Evolutionary conservation across 1,140 invertebrate genomes (phyloP).

Genomic region (Galendromus occidentalis): DNA sequence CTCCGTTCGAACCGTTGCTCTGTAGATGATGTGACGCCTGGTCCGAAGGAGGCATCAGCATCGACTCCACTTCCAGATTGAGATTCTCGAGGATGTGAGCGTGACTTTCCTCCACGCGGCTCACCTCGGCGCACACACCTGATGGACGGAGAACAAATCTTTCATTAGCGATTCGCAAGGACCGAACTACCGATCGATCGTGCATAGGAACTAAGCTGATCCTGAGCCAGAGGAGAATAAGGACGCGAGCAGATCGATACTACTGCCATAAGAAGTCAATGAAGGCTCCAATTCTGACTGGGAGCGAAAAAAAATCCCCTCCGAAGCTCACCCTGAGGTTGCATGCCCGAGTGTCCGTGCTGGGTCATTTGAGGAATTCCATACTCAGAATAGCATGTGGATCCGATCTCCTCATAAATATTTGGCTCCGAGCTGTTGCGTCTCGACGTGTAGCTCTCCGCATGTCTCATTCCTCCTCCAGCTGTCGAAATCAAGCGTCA

Average conservation of each 20-base stretch:
- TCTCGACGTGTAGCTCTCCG: conserved; percentile 11
- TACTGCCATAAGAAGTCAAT: too few relatives aligned
- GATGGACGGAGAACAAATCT: conserved; percentile 17
- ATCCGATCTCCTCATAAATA: conserved; percentile 20
- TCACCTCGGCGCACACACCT: conserved; percentile 39
- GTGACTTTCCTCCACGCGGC: conserved; percentile 50
- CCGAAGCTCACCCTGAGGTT: background rate
- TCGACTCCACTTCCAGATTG: conserved; percentile 63
- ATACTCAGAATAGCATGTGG: conserved; percentile 16
- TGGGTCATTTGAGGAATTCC: conserved; percentile 5
- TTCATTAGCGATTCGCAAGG: background rate
- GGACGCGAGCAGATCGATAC: conserved; percentile 11
- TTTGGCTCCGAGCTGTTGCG: conserved; percentile 19
- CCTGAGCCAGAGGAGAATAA: conserved; percentile 12
- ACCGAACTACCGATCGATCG: too few relatives aligned
- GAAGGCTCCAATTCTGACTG: too few relatives aligned
- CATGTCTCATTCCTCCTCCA: conserved; percentile 1
- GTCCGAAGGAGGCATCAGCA: conserved; percentile 30
- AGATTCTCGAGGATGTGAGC: conserved; percentile 57
- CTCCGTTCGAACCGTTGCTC: conserved; percentile 21
- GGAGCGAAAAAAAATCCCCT: too few relatives aligned
- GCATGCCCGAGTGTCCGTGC: conserved; percentile 8
- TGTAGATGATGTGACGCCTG: background rate
- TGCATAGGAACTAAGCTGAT: too few relatives aligned
- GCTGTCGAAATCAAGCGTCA: background rate